Evolutionary conservation across 1,140 invertebrate genomes (phyloP).

Genomic region (Sycophila sp.): DNA sequence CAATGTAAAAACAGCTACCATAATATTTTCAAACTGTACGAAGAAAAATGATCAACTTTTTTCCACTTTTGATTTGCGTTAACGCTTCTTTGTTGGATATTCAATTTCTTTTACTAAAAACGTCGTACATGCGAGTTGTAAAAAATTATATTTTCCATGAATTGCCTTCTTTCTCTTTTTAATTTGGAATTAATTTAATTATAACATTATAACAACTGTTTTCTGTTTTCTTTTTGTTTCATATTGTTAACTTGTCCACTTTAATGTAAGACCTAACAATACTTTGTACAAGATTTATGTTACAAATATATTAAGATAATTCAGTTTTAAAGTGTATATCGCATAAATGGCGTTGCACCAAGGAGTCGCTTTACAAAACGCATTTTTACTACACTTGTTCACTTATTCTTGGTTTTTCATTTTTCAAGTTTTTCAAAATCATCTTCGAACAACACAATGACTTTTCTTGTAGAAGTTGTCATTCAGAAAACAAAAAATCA

Average conservation of each 20-base stretch:
- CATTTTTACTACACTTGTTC: slow-evolving; percentile 32
- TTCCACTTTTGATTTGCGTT: background rate
- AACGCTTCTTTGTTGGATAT: background rate
- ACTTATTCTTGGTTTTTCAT: slow-evolving; percentile 21
- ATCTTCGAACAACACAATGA: slow-evolving; percentile 42
- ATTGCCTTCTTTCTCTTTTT: slow-evolving; percentile 38
- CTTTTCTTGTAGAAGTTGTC: slow-evolving; percentile 37
- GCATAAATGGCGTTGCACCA: slow-evolving; percentile 41
- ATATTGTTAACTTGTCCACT: slow-evolving; percentile 53
- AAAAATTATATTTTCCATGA: slow-evolving; percentile 39
- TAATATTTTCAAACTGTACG: background rate
- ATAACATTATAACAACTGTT: slow-evolving; percentile 49
- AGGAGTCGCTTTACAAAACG: slow-evolving; percentile 33
- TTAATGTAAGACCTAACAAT: slow-evolving; percentile 62
- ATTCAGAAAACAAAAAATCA: slow-evolving; percentile 42
- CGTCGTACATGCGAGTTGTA: slow-evolving; percentile 25
- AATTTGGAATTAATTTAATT: slow-evolving; percentile 46
- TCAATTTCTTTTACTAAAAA: background rate
- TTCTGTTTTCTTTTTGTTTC: slow-evolving; percentile 39
- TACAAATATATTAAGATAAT: slow-evolving; percentile 65
- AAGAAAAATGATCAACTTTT: background rate
- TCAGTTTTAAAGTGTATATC: slow-evolving; percentile 50
- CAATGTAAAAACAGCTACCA: background rate
- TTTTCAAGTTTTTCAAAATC: slow-evolving; percentile 21
- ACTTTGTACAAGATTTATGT: slow-evolving; percentile 66